Base-by-base conservation (phyloP, 2,797 vertebrate species). In the Sternotherus odoratus region DNA sequence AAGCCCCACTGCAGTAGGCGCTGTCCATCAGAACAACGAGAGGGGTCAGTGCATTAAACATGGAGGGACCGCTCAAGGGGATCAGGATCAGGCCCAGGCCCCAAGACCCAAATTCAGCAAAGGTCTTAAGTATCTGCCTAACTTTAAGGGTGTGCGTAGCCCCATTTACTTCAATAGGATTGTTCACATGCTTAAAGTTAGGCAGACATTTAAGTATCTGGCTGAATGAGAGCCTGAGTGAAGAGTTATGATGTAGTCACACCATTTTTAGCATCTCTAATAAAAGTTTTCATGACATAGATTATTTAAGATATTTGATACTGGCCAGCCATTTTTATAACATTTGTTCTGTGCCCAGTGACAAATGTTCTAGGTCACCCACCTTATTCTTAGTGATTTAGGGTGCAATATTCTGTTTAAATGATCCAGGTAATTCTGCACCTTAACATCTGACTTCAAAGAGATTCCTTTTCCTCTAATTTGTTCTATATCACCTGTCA, bases 361-460 rank as follows among this genome's bases (percentile, higher is more conserved):
- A 86, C 8, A 87, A 92, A 72, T 11, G 7, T 4, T 57, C 13
- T 78, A 48, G 56, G 79, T 81, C 72, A 80, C 17, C 2, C 28
- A 78, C 24, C 54, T 84, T 86, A 81, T 10, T 86, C 57, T 89
- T n/a, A 30, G 69, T 90, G 56, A 88, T 50, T 81, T 89, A 91
- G 48, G 53, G 17, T 79, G 10, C 28, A 93, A 87, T 57, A 43
- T 93, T 85, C 66, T 85, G 6, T 89, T 95, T 89, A 94, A 87
- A 86, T 43, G 57, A 77, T 84, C 48, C 6, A 8, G n/a, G 49
- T 82, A 91, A 95, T 90, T 89, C 72, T 57, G 28, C 46, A 75
- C 12, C 39, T 84, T 92, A 87, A 75, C 12, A 78, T 53, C 28
- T 86, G 28, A 79, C 50, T 94, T 95, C 33, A 56, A 50, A 90